Evolutionary conservation across 2,797 vertebrate genomes (phyloP).

Genomic region (Alauda arvensis): DNA sequence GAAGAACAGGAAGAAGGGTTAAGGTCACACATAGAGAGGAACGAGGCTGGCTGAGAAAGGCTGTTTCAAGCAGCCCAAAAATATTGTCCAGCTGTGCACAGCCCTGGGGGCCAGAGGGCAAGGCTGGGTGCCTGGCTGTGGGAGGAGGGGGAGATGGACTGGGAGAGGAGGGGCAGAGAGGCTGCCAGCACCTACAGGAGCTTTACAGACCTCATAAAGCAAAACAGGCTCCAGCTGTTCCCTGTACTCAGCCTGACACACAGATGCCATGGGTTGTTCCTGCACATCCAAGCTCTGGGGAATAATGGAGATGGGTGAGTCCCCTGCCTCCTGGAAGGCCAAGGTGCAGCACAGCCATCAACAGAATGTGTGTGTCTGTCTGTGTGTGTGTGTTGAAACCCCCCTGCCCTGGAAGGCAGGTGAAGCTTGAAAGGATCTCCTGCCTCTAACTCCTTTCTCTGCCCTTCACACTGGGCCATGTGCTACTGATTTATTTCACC

Average conservation of each 20-base stretch:
- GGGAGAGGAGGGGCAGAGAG: background rate
- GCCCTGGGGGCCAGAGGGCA: background rate
- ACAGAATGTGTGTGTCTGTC: background rate
- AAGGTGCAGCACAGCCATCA: accelerated
- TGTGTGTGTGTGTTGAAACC: background rate
- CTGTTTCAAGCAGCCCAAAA: background rate
- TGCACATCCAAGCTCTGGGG: background rate
- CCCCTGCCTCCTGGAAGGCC: background rate
- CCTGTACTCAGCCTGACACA: background rate
- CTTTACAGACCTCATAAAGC: background rate
- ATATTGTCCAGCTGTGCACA: background rate
- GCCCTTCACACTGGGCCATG: background rate
- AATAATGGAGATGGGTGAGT: background rate
- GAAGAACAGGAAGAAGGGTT: background rate
- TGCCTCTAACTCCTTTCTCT: background rate
- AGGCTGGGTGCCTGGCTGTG: background rate
- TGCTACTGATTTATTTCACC: background rate
- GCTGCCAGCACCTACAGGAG: background rate
- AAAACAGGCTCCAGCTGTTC: background rate
- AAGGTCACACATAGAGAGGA: background rate
- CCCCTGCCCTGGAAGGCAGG: background rate
- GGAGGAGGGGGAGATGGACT: background rate
- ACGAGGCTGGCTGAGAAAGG: background rate
- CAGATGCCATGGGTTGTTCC: background rate
- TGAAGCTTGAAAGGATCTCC: background rate